A percentile compares a stretch with the other conserved stretches of the same genome.
These are phyloP conservation scores for Globodera ellingtonae DNA, from an alignment of 1,140 invertebrate genomes.

Conservation along the genomic window DNA sequence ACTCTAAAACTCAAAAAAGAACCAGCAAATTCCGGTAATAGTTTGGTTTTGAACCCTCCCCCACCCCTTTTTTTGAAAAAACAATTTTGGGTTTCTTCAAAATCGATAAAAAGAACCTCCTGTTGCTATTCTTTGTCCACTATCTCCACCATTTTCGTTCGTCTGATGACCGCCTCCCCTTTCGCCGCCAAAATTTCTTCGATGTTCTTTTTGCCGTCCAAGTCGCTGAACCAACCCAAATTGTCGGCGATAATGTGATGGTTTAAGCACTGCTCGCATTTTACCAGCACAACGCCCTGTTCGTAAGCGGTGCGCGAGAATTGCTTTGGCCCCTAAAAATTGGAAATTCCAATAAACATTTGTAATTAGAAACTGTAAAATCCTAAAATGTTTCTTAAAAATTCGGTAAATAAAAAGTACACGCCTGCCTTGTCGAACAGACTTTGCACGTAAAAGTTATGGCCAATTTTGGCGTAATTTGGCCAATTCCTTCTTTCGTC, in stretches of 20 bases:
- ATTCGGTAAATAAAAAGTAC: background rate
- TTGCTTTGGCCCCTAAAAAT: conserved; percentile 65
- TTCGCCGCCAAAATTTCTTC: conserved; percentile 68
- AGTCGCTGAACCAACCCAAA: conserved; percentile 68
- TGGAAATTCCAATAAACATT: background rate
- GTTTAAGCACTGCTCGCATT: conserved; percentile 63
- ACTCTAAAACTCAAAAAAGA: too few relatives aligned
- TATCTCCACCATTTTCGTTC: background rate
- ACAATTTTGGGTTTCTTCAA: too few relatives aligned
- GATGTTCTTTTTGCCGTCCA: conserved; percentile 67
- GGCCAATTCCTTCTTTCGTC: background rate
- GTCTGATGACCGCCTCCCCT: conserved; percentile 66
- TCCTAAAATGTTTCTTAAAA: background rate
- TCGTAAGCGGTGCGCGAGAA: conserved; percentile 68
- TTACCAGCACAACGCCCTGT: conserved; percentile 68
- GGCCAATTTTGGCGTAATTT: conserved; percentile 35
- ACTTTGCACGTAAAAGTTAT: conserved; percentile 64
- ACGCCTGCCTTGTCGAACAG: conserved; percentile 56
- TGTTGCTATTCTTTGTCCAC: background rate
- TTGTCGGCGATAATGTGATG: conserved; percentile 70
- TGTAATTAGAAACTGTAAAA: conserved; percentile 8
- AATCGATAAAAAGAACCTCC: too few relatives aligned
- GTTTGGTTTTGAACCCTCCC: too few relatives aligned
- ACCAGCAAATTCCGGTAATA: too few relatives aligned
- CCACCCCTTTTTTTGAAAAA: too few relatives aligned